These are phyloP conservation scores for Chaetura pelagica DNA, from an alignment of 2,113 vertebrate species.

Conservation along the genomic window DNA sequence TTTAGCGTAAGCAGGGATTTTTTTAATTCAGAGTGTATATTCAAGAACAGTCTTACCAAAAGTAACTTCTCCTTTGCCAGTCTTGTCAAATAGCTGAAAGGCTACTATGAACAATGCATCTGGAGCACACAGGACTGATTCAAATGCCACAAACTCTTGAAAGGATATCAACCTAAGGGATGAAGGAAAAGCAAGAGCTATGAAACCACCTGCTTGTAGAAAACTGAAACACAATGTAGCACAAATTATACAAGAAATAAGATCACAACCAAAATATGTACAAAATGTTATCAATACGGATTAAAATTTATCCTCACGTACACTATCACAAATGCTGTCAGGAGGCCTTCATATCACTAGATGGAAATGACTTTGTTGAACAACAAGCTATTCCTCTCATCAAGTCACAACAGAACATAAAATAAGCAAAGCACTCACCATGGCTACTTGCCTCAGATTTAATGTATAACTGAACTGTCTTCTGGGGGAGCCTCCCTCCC, in stretches of 20 bases:
- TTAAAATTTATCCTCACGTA: not conserved
- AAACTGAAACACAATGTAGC: constrained; percentile 1
- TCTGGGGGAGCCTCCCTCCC: not conserved
- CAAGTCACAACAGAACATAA: constrained; percentile 31
- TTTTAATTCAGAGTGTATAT: not conserved
- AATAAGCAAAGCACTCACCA: not conserved
- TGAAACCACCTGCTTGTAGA: not conserved
- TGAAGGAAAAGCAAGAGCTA: constrained; percentile 28
- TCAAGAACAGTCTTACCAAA: constrained; percentile 81
- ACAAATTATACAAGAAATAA: not conserved
- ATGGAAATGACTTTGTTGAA: not conserved
- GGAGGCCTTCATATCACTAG: not conserved
- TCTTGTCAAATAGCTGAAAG: constrained; percentile 91
- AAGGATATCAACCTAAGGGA: constrained; percentile 87
- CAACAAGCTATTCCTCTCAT: not conserved
- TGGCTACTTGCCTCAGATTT: constrained; percentile 25
- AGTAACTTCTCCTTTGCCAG: constrained; percentile 85
- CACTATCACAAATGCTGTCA: not conserved
- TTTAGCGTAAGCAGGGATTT: not conserved
- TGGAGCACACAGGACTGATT: constrained; percentile 87
- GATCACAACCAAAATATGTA: not conserved
- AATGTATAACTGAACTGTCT: constrained; percentile 20
- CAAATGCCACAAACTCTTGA: constrained; percentile 89
- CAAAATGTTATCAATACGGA: not conserved
- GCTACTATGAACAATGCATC: constrained; percentile 88